Conservation (phyloP, 2,797 vertebrate species). For the Myioborus melanocephalus region DNA sequence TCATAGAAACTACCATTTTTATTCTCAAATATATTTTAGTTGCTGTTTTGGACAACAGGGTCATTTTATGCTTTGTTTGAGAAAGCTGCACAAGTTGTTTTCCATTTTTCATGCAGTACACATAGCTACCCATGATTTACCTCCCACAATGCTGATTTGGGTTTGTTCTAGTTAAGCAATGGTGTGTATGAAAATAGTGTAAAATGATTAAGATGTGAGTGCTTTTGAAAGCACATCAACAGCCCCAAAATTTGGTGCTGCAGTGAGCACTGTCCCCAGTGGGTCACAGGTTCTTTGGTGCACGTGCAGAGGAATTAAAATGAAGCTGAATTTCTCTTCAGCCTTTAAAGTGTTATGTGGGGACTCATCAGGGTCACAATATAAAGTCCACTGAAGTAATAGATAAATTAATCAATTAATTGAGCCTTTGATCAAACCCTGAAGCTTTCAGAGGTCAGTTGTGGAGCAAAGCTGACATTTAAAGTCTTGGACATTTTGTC, state of each 20-base stretch:
- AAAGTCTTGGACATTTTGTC: not conserved
- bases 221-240: not conserved
- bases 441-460: not conserved
- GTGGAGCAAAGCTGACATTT: not conserved
- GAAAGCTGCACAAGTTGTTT: constrained; percentile 48
- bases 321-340: not conserved
- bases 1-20: constrained; percentile 51
- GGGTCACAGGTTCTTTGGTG: not conserved
- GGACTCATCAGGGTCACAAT: not conserved
- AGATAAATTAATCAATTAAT: not conserved
- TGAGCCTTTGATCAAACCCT: constrained; percentile 11
- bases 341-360: not conserved
- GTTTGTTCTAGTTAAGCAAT: not conserved
- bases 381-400: not conserved
- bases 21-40: constrained; percentile 56
- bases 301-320: accelerated
- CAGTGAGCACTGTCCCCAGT: accelerated
- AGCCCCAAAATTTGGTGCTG: not conserved
- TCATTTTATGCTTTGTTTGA: constrained; percentile 59
- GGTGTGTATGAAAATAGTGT: not conserved
- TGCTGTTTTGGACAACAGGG: constrained; percentile 49
- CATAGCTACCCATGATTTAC: constrained; percentile 27
- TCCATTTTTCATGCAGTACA: constrained; percentile 58
- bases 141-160: not conserved
- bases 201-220: not conserved